Conservation (phyloP, 2,797 vertebrate species). For the Centropyge bicolor region DNA sequence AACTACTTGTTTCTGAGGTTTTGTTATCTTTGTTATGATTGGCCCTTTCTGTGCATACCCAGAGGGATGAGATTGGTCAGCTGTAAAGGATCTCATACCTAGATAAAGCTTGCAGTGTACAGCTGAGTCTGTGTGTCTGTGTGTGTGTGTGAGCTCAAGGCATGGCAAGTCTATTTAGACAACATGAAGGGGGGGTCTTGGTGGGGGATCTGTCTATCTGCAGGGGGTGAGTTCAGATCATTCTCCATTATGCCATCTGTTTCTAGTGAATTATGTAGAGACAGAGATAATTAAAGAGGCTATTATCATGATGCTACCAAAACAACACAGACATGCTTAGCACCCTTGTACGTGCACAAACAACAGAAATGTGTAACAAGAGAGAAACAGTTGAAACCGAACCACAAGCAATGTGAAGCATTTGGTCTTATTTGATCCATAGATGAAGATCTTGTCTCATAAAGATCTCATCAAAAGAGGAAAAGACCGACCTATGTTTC, state of each 20-base stretch:
- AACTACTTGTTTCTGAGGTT: constrained; percentile 50
- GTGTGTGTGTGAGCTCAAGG: constrained; percentile 21
- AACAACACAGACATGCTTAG: constrained; percentile 26
- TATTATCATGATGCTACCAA: constrained; percentile 35
- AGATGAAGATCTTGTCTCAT: neutral
- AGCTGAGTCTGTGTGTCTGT: constrained; percentile 17
- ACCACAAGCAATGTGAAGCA: neutral
- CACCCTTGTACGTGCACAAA: neutral
- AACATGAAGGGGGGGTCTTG: constrained; percentile 26
- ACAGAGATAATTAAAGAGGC: constrained; percentile 49
- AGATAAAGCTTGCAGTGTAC: constrained; percentile 25
- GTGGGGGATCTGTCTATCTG: constrained; percentile 63
- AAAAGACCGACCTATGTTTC: neutral
- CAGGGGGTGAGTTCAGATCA: constrained; percentile 61
- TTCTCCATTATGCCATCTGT: constrained; percentile 75
- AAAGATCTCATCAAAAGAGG: neutral
- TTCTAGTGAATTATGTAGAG: constrained; percentile 60
- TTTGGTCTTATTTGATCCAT: neutral
- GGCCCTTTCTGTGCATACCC: constrained; percentile 26
- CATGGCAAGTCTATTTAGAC: constrained; percentile 48
- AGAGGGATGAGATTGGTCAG: constrained; percentile 39
- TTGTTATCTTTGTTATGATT: constrained; percentile 51
- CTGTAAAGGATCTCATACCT: constrained; percentile 34
- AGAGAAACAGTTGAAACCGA: neutral
- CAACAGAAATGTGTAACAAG: neutral